phyloP scores from a whole-genome alignment of 2,797 vertebrate genomes.

The Iguana delicatissima region DNA sequence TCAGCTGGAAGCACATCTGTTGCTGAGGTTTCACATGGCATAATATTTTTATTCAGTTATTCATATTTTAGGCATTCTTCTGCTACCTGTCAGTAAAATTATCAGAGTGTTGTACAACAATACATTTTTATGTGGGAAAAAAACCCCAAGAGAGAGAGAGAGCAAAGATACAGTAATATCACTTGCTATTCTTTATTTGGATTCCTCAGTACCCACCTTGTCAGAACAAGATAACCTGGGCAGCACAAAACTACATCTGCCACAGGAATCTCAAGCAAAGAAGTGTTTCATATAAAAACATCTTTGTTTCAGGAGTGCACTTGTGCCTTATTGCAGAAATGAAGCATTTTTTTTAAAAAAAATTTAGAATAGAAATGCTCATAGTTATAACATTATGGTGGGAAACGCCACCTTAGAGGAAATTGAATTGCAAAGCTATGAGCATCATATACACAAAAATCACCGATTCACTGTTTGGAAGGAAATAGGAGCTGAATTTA shows the following conservation, averaged over 20 bases:
- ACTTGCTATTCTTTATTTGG: neutral
- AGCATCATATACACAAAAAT: neutral
- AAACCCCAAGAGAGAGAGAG: too few species aligned
- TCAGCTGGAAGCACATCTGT: neutral
- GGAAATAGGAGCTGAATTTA: neutral
- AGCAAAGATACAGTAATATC: neutral
- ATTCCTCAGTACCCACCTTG: neutral
- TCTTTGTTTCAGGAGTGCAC: neutral
- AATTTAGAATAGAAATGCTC: neutral
- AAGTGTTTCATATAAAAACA: too few species aligned
- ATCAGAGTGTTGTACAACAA: neutral
- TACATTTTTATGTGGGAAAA: neutral
- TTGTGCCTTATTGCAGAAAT: neutral
- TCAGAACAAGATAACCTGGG: neutral
- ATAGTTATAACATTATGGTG: neutral
- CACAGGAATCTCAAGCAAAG: neutral
- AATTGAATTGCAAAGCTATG: neutral
- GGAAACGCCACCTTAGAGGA: neutral
- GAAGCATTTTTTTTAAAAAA: neutral
- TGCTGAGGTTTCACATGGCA: neutral
- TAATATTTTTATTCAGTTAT: neutral
- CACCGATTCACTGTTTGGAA: neutral
- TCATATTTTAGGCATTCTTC: neutral
- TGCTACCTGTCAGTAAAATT: neutral
- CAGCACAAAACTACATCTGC: neutral